phyloP scores from a whole-genome alignment of 2,888 invertebrate genomes.

The Apotomis turbidana region DNA sequence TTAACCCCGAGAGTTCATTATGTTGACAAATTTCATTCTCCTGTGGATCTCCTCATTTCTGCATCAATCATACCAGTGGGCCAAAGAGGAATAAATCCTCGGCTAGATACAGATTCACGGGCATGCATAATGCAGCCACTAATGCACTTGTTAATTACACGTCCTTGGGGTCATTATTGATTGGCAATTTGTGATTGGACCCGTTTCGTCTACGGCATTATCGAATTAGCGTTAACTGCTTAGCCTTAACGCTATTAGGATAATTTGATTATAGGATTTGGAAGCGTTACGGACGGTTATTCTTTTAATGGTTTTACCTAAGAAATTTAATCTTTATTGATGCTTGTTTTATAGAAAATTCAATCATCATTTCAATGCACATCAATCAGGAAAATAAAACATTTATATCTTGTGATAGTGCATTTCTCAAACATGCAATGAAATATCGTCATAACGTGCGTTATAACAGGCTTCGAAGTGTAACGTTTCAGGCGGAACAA shows the following conservation, averaged over 20 bases:
- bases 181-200: constrained; percentile 67
- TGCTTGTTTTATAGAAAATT: not conserved
- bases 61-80: not conserved
- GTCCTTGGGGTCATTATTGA: constrained; percentile 70
- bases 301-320: constrained; percentile 2
- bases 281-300: constrained; percentile 5
- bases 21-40: too few relatives aligned
- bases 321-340: not conserved
- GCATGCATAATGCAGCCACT: constrained; percentile 74
- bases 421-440: too few relatives aligned
- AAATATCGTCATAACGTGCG: too few relatives aligned
- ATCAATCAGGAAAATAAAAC: too few relatives aligned
- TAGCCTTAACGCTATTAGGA: constrained; percentile 57
- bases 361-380: too few relatives aligned
- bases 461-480: too few relatives aligned
- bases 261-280: constrained; percentile 33
- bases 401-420: too few relatives aligned
- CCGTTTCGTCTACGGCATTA: constrained; percentile 63
- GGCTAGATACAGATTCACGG: constrained; percentile 60
- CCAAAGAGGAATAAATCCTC: not conserved
- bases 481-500: too few relatives aligned
- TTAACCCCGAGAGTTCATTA: too few relatives aligned
- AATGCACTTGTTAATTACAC: constrained; percentile 74
- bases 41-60: too few relatives aligned
- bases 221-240: constrained; percentile 60